Evolutionary conservation across 1,140 invertebrate genomes (phyloP).

Genomic region (Phymastichus coffea): DNA sequence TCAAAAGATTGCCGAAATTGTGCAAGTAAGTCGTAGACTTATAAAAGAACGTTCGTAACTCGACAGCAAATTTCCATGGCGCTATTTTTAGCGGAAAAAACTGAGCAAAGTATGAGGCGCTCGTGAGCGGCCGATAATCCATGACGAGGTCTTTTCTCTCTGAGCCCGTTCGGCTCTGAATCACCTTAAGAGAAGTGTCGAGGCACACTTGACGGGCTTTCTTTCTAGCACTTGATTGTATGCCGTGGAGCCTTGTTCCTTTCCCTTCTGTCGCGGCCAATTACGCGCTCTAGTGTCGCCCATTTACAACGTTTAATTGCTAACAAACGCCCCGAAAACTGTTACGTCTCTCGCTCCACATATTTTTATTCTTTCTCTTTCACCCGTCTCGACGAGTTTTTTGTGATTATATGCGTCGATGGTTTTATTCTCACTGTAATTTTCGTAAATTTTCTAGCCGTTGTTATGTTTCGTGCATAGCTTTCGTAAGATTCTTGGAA

Average conservation of each 20-base stretch:
- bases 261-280: slow-evolving; percentile 32
- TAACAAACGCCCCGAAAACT: slow-evolving; percentile 22
- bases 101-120: background rate
- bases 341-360: slow-evolving; percentile 12
- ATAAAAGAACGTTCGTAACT: too few relatives aligned
- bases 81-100: too few relatives aligned
- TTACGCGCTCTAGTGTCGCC: slow-evolving; percentile 33
- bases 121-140: slow-evolving; percentile 24
- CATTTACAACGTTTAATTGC: slow-evolving; percentile 28
- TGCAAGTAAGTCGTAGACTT: too few relatives aligned
- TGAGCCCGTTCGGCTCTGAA: slow-evolving; percentile 42
- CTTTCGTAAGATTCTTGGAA: too few relatives aligned
- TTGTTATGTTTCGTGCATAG: too few relatives aligned
- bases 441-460: too few relatives aligned
- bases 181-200: slow-evolving; percentile 34
- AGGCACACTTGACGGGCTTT: slow-evolving; percentile 39
- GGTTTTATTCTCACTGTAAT: too few relatives aligned
- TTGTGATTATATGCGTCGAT: too few relatives aligned
- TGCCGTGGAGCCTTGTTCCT: slow-evolving; percentile 20
- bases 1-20: too few relatives aligned
- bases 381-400: slow-evolving; percentile 3
- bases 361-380: background rate
- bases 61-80: too few relatives aligned
- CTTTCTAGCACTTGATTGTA: slow-evolving; percentile 30
- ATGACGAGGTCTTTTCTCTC: slow-evolving; percentile 13